Conservation (phyloP, 2,113 vertebrate genomes). For the Ceyx cyanopectus region DNA sequence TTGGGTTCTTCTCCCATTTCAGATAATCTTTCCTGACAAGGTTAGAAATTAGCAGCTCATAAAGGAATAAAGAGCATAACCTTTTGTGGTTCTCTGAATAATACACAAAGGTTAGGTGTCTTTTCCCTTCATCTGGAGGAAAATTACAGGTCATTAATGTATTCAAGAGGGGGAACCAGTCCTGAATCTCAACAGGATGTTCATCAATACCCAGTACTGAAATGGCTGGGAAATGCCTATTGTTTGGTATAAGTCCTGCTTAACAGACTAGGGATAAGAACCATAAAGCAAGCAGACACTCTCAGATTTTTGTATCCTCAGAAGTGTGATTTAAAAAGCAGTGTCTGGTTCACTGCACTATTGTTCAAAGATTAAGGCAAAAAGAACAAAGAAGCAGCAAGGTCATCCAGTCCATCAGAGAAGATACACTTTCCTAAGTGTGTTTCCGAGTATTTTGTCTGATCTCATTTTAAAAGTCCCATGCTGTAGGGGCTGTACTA, state of each 20-base stretch:
- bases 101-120: not conserved
- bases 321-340: constrained; percentile 50
- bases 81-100: not conserved
- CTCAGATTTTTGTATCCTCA: not conserved
- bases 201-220: not conserved
- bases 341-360: constrained; percentile 40
- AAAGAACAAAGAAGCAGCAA: constrained; percentile 3
- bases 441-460: constrained; percentile 21
- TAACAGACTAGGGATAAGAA: not conserved
- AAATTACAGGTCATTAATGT: not conserved
- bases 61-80: not conserved
- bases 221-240: not conserved
- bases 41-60: not conserved
- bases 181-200: not conserved
- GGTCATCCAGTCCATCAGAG: constrained; percentile 33
- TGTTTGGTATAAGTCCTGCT: not conserved
- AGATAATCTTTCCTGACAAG: not conserved
- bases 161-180: not conserved
- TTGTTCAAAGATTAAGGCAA: constrained; percentile 58
- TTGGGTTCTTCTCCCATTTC: not conserved
- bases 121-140: not conserved
- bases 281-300: not conserved
- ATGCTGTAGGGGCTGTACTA: not conserved
- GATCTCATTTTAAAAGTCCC: not conserved
- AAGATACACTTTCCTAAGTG: not conserved